Percentiles rank a stretch among this genome's conserved stretches.
Evolutionary conservation across 2,113 vertebrate species (phyloP).

Genomic region (Marcusenius ussheri): DNA sequence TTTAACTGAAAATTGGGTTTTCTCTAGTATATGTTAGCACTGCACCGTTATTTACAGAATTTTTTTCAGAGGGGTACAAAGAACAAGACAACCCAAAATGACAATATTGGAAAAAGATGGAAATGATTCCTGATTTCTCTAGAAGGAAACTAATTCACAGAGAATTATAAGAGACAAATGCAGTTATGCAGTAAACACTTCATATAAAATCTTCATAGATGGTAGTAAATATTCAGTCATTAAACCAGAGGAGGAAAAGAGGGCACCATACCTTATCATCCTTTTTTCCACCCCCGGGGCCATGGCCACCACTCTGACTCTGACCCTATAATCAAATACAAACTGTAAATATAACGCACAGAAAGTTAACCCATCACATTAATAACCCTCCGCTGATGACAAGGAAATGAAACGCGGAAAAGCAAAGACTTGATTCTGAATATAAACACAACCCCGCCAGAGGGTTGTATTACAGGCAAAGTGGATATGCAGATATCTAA

Average conservation of each 20-base stretch:
- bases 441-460: background rate
- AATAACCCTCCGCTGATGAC: background rate
- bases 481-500: background rate
- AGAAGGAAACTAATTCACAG: background rate
- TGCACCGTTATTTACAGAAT: background rate
- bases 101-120: background rate
- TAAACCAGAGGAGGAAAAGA: background rate
- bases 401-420: background rate
- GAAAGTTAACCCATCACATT: background rate
- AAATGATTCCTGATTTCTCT: background rate
- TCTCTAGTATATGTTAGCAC: background rate
- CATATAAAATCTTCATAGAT: background rate
- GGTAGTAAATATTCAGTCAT: background rate
- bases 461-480: background rate
- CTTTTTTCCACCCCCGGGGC: conserved; percentile 91
- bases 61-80: background rate
- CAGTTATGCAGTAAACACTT: background rate
- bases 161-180: background rate
- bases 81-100: background rate
- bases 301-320: conserved; percentile 90
- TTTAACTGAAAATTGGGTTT: background rate
- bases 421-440: background rate
- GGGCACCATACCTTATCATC: conserved; percentile 82
- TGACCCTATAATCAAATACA: conserved; percentile 67
- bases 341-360: background rate